Evolutionary conservation across 2,888 invertebrate species (phyloP), one percentile per base, ranked within the genome.

Genomic region (Noctua fimbriata): DNA sequence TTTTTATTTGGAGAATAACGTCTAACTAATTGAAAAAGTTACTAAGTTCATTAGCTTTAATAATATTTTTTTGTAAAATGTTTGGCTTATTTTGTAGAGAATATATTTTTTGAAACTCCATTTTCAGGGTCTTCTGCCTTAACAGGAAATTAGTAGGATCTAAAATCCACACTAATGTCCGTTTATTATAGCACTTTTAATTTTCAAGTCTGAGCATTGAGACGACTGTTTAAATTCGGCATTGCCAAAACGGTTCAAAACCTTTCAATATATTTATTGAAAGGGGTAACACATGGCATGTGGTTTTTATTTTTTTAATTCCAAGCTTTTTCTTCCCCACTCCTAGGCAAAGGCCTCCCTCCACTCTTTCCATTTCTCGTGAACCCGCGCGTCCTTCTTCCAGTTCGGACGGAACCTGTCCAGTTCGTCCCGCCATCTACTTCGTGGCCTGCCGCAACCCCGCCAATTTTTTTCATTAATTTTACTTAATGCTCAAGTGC

Each of bases 1-100:
- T 55, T 73, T 81, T 84, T 73, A 81, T 71, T 66, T 36, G 16
- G 65, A 72, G 18, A 3, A 24, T 73, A 32, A 47, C 73, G 60
- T 9, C 21, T 63, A 16, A 63, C 28, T 47, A 67, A 83, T 74
- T 69, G 24, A 44, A 72, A 69, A 69, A 55, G 9, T 49, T 36
- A 32, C 16, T 55, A 21, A 16, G 44, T 58, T 67, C 21, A 6
- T 1, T 16, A 41, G 28, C 4, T 28, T 24, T 36, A 21, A 21
- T 28, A 28, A 28, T 32, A 63, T 1, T 21, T 63, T 32, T 32
- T 63, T 63, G 21, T 21, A 36, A 21, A 63, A 36, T 63, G 32
- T 36, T 63, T 21, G 21, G 10, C 1, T 63, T 36, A 21, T 32
- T 63, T 63, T 32, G 63, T 21, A 10, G 32, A 10, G 18, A 4